Base-by-base conservation (phyloP, 2,888 invertebrate species). In the Meiosimyza platycephala region DNA sequence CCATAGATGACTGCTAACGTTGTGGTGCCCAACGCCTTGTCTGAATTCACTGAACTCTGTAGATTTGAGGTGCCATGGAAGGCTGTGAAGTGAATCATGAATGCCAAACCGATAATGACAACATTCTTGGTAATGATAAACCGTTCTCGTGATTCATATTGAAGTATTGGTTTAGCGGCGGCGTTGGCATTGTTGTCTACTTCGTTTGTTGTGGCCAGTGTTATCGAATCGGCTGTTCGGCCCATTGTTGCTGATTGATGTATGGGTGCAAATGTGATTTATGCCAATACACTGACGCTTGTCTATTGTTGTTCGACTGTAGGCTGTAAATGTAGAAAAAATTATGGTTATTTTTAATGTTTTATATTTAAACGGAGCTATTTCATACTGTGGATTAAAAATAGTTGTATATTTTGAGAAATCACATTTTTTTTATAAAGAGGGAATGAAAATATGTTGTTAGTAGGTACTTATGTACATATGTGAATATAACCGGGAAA, bases 51-150 rank as follows among this genome's bases (percentile, higher is more conserved):
- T 0, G 95, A 95, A 84, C 95, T 95, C 87, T 94, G 94, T 55
- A 94, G 89, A 86, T 94, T 94, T 66, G 94, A 93, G 2, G 94
- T 91, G 6, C 94, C 94, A 87, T 94, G 95, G 86, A 96, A 98
- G 6, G 97, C 96, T 1, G 96, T 97, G 88, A 98, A 95, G 79
- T 95, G 94, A 79, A 97, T 91, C 92, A 97, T 94, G 87, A 97
- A 97, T 0, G 95, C 95, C 74, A 95, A 88, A 2, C 96, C 95
- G 67, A 97, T 91, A 52, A 96, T 90, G 75, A 95, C 87, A 59
- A 97, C 92, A 86, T 97, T 97, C 81, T 93, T 93, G 83, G 94
- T 90, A 81, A 96, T 95, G 62, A 94, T 90, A 89, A 92, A 90
- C 87, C 90, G 90, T 83, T 94, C 94, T 40, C 89, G 88, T 1